A percentile compares a stretch with the other conserved stretches of the same genome.
These are phyloP conservation scores for Rhyacophila evoluta DNA, from an alignment of 2,888 invertebrate genomes.

Conservation along the genomic window DNA sequence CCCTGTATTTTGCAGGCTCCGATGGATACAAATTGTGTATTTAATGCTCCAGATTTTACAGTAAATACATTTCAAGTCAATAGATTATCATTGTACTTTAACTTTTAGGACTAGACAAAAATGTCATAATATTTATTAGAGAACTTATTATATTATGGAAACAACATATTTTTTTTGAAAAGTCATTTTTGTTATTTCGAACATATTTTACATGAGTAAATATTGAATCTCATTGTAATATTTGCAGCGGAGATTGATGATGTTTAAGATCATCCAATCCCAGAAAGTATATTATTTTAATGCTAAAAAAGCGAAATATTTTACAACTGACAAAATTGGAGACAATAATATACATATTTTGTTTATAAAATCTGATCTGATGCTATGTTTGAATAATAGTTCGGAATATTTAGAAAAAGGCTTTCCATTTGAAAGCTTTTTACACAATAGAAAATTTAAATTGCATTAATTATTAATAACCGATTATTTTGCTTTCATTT, in stretches of 20 bases:
- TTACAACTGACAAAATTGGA: not conserved
- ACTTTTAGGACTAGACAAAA: not conserved
- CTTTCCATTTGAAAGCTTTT: no score
- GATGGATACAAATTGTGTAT: no score
- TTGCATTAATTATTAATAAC: no score
- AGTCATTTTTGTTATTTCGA: not conserved
- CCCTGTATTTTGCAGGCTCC: no score
- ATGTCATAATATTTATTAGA: not conserved
- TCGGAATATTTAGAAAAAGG: not conserved
- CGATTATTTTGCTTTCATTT: slow-evolving; percentile 58
- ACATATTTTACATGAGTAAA: not conserved
- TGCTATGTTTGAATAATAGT: not conserved
- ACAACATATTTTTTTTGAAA: not conserved
- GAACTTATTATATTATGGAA: no score
- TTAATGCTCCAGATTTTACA: no score
- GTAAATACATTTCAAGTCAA: not conserved
- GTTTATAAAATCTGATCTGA: not conserved
- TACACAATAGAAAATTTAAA: no score
- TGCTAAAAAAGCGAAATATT: not conserved
- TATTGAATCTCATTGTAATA: not conserved
- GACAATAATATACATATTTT: not conserved
- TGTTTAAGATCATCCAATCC: not conserved
- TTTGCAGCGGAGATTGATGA: not conserved
- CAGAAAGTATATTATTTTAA: not conserved
- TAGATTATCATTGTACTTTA: not conserved